A percentile compares a stretch with the other conserved stretches of the same genome.
These are phyloP conservation scores for Pandion haliaetus DNA, from an alignment of 2,113 vertebrate species.

Conservation along the genomic window DNA sequence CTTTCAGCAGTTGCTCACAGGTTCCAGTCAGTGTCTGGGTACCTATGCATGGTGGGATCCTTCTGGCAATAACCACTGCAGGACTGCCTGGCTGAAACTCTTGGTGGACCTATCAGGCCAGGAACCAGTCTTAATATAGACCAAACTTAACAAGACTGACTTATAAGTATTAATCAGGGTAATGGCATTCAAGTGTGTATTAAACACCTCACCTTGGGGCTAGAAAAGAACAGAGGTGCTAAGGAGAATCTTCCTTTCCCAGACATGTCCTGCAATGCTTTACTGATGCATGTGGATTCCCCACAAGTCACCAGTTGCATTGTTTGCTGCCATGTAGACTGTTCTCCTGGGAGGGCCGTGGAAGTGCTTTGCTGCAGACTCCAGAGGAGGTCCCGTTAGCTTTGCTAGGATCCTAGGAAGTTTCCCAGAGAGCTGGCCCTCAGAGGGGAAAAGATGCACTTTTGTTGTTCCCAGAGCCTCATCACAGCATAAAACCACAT, in stretches of 20 bases:
- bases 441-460: background rate
- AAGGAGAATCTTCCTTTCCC: background rate
- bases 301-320: background rate
- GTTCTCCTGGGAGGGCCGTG: accelerated
- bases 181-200: background rate
- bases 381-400: background rate
- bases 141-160: background rate
- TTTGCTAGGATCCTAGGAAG: background rate
- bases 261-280: background rate
- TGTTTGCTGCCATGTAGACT: accelerated
- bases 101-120: background rate
- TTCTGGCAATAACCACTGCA: background rate
- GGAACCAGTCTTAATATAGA: background rate
- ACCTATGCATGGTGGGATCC: background rate
- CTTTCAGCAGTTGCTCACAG: background rate
- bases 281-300: background rate
- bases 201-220: background rate
- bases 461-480: background rate
- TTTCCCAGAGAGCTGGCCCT: background rate
- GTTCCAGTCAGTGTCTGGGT: background rate
- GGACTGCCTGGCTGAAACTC: background rate
- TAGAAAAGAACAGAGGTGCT: background rate
- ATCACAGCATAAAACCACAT: background rate
- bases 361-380: background rate
- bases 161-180: background rate